Evolutionary conservation across 1,140 invertebrate species (phyloP), one percentile per base, ranked within the genome.

Genomic region (Brachionus plicatilis): DNA sequence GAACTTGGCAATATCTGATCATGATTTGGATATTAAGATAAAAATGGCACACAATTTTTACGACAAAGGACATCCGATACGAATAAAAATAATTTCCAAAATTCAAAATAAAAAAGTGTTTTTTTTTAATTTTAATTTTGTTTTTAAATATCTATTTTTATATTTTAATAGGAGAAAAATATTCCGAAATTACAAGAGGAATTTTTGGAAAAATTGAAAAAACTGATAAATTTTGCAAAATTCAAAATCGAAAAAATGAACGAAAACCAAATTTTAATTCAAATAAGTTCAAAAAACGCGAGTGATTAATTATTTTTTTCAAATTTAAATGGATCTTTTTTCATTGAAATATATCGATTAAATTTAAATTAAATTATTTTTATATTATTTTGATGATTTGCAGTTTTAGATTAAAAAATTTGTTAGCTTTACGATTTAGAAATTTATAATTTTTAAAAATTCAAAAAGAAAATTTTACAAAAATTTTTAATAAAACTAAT

Each of bases 71-170:
- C 79, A 82, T 37, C 50, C 53, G 6, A 65, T 82, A 37, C 27
- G 27, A 68, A 82, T 82, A 14, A 82, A 82, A 82, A 56, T 82
- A 7, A 9, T 82, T 8, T 82, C 79, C 9, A 82, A 82, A 82
- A 82, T 82, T 68, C 27, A 29, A 37, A 82, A 82, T 37, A 82
- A 65, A 82, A 82, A 65, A 68, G 76, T 80, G 56, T 17, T 80
- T 65, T 56, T 14, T 41, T 41, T 20, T 0, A 0, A 27, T 29
- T 56, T 80, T 56, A 56, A 17, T 24, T 53, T 80, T 5, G 17
- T 17, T 20, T 9, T 11, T 17, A 80, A 7, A 17, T 37, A 6
- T 37, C 33, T 4, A 0, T 37, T 37, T 37, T 37, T 37, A 0
- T 56, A 14, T 65, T 80, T 24, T 60, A 14, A 20, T 56, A 80